A percentile compares a stretch with the other conserved stretches of the same genome.
phyloP scores from a whole-genome alignment of 2,888 invertebrate species.

The Athripsodes cinereus region DNA sequence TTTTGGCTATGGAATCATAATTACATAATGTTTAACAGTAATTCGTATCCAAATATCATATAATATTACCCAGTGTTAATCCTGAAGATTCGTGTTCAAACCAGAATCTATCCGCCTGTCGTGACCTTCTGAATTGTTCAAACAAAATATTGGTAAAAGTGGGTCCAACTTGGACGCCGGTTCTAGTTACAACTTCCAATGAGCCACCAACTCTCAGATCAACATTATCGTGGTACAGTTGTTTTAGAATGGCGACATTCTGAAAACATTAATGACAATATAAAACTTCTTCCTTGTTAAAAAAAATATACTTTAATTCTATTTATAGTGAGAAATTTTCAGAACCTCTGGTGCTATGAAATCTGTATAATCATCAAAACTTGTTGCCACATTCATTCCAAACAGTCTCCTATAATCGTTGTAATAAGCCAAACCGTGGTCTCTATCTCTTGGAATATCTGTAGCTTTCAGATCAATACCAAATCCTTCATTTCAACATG shows the following conservation, averaged over 20 bases:
- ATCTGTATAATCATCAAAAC: conserved; percentile 57
- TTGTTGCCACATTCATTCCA: conserved; percentile 53
- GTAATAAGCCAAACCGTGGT: conserved; percentile 59
- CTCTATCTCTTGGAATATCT: conserved; percentile 59
- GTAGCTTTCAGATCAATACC: conserved; percentile 58
- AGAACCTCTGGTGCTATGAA: conserved; percentile 45
- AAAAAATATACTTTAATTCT: neutral
- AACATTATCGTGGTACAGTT: conserved; percentile 41
- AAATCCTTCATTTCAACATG: conserved; percentile 54
- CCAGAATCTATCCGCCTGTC: conserved; percentile 47
- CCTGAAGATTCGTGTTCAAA: conserved; percentile 32
- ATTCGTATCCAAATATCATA: too few species aligned
- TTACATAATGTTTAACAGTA: too few species aligned
- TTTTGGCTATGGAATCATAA: too few species aligned
- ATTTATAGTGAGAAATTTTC: neutral
- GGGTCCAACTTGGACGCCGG: conserved; percentile 29
- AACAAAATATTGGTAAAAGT: conserved; percentile 47
- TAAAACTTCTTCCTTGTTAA: neutral
- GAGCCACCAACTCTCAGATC: conserved; percentile 47
- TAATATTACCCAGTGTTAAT: conserved; percentile 19
- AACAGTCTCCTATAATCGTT: conserved; percentile 62
- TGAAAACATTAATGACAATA: conserved; percentile 22
- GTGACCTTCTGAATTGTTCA: conserved; percentile 44
- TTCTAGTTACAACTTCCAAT: conserved; percentile 33
- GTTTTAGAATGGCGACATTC: conserved; percentile 35